Conservation (phyloP, 2,113 vertebrate species). For the Penelope pileata region DNA sequence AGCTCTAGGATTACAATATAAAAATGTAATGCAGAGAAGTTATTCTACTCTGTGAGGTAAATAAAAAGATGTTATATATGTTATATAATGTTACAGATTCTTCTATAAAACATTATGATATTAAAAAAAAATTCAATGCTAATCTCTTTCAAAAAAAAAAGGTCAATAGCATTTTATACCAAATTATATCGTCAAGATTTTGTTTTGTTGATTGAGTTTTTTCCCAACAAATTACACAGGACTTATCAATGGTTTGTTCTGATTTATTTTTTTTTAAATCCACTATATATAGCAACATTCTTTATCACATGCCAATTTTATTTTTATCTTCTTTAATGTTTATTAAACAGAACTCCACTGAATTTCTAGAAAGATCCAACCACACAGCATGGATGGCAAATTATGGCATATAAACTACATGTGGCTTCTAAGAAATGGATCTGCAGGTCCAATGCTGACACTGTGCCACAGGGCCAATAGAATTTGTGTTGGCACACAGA, state of each 20-base stretch:
- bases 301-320: background rate
- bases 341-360: background rate
- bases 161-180: background rate
- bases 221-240: background rate
- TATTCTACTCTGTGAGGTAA: background rate
- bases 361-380: background rate
- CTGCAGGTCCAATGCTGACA: background rate
- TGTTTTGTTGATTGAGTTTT: too few relatives aligned
- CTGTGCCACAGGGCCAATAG: background rate
- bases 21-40: background rate
- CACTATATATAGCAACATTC: background rate
- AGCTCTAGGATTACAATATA: background rate
- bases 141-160: background rate
- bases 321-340: background rate
- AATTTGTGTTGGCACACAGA: background rate
- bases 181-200: background rate
- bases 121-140: background rate
- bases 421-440: background rate
- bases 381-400: background rate
- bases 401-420: background rate
- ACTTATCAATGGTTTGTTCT: accelerated
- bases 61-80: background rate
- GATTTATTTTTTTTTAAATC: background rate
- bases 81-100: background rate
- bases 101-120: too few relatives aligned